Evolutionary conservation across 1,140 invertebrate genomes (phyloP), one percentile per base, ranked within the genome.

Genomic region (Pygmarrhopalites habei): DNA sequence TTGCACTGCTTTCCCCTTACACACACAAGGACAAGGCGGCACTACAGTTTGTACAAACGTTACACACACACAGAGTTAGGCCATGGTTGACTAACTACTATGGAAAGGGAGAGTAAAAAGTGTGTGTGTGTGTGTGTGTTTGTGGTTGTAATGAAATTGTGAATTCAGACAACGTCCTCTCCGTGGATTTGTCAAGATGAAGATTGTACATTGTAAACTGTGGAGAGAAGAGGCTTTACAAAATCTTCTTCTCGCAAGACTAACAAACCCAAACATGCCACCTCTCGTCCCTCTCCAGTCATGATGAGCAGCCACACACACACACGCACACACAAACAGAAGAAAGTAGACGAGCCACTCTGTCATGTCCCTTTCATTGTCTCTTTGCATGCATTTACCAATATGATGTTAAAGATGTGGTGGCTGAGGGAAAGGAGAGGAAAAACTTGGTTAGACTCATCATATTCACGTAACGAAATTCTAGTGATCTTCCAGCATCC

Each of bases 121-220:
- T 28, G 49, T 32, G 28, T 21, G 43, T 58, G 21, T n/a, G n/a
- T n/a, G n/a, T n/a, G n/a, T n/a, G 44, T 12, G 39, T 7, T 14
- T 21, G 30, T 49, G 17, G 43, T 35, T 41, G 47, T 66, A 69
- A 69, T 69, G 67, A 69, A 60, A 69, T 69, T 69, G 64, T 66
- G 60, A 63, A 69, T 69, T 69, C 67, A 43, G 61, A 30, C 30
- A 44, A 49, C 52, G 64, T n/a, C n/a, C n/a, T n/a, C 57, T 62
- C 55, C 14, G 35, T 32, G 51, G 58, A 69, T 65, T 69, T 69
- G 60, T 66, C 57, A 64, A 67, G 55, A 61, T 58, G 46, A 52
- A 26, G 5, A 25, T 26, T 52, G 49, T 52, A 26, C 49, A 52
- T 52, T 52, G 25, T 21, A 21, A 10, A 39, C 17, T 39, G 17